A percentile compares a stretch with the other conserved stretches of the same genome.
These are phyloP conservation scores for Nesoenas mayeri DNA, from an alignment of 2,113 vertebrate genomes.

Conservation along the genomic window DNA sequence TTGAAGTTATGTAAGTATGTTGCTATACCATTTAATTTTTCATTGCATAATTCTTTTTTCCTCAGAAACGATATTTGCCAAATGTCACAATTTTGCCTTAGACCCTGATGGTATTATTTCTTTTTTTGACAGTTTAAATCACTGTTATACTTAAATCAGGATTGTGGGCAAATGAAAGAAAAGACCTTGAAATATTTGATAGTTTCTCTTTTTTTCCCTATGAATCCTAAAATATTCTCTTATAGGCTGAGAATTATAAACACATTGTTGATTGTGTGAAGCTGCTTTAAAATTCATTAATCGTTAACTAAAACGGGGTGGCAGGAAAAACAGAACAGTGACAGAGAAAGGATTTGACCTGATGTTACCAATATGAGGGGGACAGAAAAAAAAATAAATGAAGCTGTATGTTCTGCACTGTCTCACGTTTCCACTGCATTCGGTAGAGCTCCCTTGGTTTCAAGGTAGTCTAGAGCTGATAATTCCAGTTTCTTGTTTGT, in stretches of 20 bases:
- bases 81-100: not conserved
- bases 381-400: not conserved
- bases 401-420: not conserved
- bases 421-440: slow-evolving; percentile 26
- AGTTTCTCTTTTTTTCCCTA: no score
- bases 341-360: slow-evolving; percentile 8
- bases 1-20: not conserved
- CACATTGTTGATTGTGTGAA: not conserved
- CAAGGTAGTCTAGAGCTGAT: not conserved
- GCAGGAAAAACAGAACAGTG: slow-evolving; percentile 2
- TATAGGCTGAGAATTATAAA: not conserved
- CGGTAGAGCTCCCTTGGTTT: not conserved
- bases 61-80: no score
- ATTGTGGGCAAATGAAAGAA: not conserved
- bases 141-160: not conserved
- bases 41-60: not conserved
- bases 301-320: slow-evolving; percentile 50
- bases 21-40: not conserved
- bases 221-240: not conserved
- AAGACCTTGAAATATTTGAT: not conserved
- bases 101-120: not conserved
- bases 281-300: slow-evolving; percentile 8
- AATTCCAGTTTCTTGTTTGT: not conserved
- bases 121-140: not conserved
- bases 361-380: not conserved